Evolutionary conservation across 2,797 vertebrate species (phyloP).

Genomic region (Lepilemur septentrionalis): DNA sequence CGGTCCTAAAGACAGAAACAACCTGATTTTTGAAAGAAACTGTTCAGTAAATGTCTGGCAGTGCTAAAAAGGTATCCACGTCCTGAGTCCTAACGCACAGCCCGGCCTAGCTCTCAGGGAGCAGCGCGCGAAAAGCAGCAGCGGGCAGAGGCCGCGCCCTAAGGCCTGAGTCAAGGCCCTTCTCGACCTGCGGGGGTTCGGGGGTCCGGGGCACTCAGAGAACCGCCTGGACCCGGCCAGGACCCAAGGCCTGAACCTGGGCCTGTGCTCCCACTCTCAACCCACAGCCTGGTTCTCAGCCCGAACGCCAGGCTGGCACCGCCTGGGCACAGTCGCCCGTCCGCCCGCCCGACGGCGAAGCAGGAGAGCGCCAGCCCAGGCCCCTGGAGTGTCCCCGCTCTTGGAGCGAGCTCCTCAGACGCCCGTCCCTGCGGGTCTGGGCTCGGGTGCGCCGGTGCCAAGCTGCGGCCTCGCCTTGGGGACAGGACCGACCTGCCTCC

Average conservation of each 20-base stretch:
- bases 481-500: background rate
- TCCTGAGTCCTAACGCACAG: background rate
- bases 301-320: background rate
- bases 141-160: background rate
- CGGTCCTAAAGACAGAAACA: background rate
- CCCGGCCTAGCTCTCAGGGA: background rate
- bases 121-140: background rate
- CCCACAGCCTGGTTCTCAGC: background rate
- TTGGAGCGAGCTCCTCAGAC: background rate
- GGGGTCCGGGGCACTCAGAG: background rate
- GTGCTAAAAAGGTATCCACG: background rate
- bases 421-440: background rate
- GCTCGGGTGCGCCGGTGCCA: background rate
- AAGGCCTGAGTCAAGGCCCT: background rate
- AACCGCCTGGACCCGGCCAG: background rate
- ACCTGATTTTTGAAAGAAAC: background rate
- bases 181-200: accelerated
- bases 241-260: no score
- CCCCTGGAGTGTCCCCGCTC: background rate
- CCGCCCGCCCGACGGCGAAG: background rate
- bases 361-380: background rate
- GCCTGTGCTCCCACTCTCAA: background rate
- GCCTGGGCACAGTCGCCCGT: background rate
- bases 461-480: background rate
- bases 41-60: background rate